These are phyloP conservation scores for Mesorhabditis spiculigera DNA, from an alignment of 2,888 invertebrate genomes.

Conservation along the genomic window DNA sequence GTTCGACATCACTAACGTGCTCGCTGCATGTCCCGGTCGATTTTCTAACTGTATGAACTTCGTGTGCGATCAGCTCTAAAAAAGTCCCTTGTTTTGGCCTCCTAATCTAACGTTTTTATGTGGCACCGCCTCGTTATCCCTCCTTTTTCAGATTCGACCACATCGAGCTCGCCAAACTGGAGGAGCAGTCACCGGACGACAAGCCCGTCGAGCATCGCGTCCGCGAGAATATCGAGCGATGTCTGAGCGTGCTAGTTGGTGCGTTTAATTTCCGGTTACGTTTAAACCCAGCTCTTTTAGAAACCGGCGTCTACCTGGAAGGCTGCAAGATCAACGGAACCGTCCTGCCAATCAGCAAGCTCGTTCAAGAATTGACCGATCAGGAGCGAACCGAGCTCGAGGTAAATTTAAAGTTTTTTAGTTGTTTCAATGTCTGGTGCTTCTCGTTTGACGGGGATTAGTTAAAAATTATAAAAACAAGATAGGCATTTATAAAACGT, in stretches of 20 bases:
- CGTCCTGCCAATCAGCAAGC: constrained; percentile 11
- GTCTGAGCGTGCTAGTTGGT: constrained; percentile 61
- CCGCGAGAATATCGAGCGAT: constrained; percentile 51
- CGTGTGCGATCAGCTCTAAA: neutral
- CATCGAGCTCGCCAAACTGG: constrained; percentile 26
- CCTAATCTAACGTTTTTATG: too few relatives aligned
- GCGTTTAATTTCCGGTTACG: neutral
- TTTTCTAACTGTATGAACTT: neutral
- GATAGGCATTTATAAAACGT: too few relatives aligned
- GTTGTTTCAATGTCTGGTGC: constrained; percentile 13
- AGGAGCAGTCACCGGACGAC: constrained; percentile 25
- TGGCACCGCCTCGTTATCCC: too few relatives aligned
- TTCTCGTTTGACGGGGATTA: too few relatives aligned
- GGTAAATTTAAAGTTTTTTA: constrained; percentile 44
- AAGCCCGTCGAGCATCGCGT: constrained; percentile 21
- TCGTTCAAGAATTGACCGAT: neutral
- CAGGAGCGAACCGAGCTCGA: neutral
- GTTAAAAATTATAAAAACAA: too few relatives aligned
- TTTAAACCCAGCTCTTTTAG: constrained; percentile 19
- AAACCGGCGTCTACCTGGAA: constrained; percentile 67
- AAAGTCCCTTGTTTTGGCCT: neutral
- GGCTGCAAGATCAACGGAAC: constrained; percentile 48
- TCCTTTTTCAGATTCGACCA: constrained; percentile 31
- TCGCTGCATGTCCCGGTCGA: neutral
- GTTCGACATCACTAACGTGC: too few relatives aligned